Conservation (phyloP, 2,888 invertebrate species). For the Morpho achilles region DNA sequence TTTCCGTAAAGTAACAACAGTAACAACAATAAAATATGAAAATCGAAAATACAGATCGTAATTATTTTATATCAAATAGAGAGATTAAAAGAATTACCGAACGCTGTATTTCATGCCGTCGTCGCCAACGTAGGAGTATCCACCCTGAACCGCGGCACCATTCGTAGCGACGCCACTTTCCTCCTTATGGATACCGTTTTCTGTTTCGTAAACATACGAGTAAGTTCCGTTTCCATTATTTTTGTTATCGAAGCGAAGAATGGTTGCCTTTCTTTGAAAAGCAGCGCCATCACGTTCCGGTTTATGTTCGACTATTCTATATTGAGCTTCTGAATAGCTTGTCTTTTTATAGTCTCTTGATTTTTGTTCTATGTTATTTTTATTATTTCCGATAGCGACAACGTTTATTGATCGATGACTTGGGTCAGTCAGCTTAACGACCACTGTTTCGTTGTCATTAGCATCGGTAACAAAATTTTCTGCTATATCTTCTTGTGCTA, state of each 20-base stretch:
- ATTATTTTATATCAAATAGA: not conserved
- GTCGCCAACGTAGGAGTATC: conserved; percentile 65
- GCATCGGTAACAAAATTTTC: not conserved
- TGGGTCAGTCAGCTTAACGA: not conserved
- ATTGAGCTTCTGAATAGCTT: conserved; percentile 30
- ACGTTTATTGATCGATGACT: conserved; percentile 3
- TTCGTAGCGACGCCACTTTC: conserved; percentile 64
- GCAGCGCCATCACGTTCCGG: conserved; percentile 60
- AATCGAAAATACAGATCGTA: conserved; percentile 4
- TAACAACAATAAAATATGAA: not conserved
- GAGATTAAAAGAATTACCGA: conserved; percentile 40
- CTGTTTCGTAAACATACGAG: conserved; percentile 62
- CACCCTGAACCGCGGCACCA: conserved; percentile 65
- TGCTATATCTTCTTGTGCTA: not conserved
- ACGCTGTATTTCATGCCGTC: conserved; percentile 65
- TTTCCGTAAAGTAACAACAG: too few relatives aligned
- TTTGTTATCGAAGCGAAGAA: conserved; percentile 57
- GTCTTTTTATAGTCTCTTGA: conserved; percentile 2
- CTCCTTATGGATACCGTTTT: conserved; percentile 65
- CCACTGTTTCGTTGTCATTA: not conserved
- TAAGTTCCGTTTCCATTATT: conserved; percentile 59
- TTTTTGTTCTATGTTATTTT: conserved; percentile 16
- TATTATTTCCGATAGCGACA: conserved; percentile 9
- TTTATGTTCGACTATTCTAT: conserved; percentile 31
- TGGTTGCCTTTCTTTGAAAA: conserved; percentile 60